Evolutionary conservation across 2,797 vertebrate species (phyloP).

Genomic region (Gymnothorax javanicus): DNA sequence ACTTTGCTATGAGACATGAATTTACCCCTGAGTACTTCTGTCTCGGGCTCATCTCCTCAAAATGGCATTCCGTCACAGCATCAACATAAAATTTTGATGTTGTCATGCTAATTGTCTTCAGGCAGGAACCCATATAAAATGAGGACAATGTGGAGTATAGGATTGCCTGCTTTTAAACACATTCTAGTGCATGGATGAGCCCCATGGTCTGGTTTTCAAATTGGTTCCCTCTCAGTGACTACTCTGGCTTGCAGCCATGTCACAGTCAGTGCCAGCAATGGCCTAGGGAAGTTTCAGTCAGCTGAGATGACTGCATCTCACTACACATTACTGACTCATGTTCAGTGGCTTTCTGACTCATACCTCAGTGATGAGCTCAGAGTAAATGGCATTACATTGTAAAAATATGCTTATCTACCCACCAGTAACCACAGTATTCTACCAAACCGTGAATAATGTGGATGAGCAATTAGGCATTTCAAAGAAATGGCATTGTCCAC

Average conservation of each 20-base stretch:
- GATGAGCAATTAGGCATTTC: too few species aligned
- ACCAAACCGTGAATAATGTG: too few species aligned
- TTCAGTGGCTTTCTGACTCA: neutral
- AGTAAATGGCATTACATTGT: too few species aligned
- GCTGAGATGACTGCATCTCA: neutral
- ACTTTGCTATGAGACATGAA: neutral
- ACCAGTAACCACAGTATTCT: too few species aligned
- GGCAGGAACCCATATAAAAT: neutral
- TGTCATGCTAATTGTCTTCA: neutral
- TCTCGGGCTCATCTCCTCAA: neutral
- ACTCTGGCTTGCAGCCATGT: neutral
- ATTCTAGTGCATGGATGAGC: neutral
- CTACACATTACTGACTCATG: neutral
- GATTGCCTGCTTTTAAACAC: neutral
- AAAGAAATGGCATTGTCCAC: neutral
- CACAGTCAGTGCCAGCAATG: neutral
- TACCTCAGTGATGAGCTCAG: neutral
- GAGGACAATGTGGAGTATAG: neutral
- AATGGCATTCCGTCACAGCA: neutral
- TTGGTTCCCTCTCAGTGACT: neutral
- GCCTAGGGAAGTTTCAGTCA: neutral
- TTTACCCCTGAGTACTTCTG: neutral
- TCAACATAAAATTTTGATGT: neutral
- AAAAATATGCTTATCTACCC: too few species aligned
- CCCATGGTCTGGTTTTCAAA: neutral